phyloP scores from a whole-genome alignment of 2,888 invertebrate species.

The Spodoptera littoralis region DNA sequence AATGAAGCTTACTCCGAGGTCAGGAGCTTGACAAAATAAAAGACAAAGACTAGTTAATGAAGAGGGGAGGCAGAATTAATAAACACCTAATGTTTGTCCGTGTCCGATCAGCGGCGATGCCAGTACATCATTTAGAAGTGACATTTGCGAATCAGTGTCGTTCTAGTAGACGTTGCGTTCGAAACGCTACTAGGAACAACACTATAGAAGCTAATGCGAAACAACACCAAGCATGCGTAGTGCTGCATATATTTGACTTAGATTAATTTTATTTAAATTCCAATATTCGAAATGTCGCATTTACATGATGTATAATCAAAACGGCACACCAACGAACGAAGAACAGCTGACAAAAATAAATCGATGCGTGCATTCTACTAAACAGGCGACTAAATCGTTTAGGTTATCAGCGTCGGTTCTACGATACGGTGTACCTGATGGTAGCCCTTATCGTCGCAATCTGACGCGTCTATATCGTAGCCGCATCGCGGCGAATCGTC shows the following conservation, averaged over 20 bases:
- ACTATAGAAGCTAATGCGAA: slow-evolving; percentile 5
- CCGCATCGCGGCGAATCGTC: slow-evolving; percentile 84
- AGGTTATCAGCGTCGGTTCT: slow-evolving; percentile 80
- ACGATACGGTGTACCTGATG: slow-evolving; percentile 84
- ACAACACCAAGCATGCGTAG: slow-evolving; percentile 19
- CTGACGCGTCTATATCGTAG: slow-evolving; percentile 87
- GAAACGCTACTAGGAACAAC: background rate
- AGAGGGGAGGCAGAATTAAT: slow-evolving; percentile 72
- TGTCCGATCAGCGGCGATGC: slow-evolving; percentile 63
- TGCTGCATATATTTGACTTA: background rate
- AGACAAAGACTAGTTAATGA: slow-evolving; percentile 67
- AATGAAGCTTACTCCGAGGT: slow-evolving; percentile 59
- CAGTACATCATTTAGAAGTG: slow-evolving; percentile 66
- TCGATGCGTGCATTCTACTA: slow-evolving; percentile 86
- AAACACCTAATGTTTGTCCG: slow-evolving; percentile 68
- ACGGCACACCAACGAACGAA: slow-evolving; percentile 72
- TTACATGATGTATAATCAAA: slow-evolving; percentile 60
- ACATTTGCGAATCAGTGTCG: slow-evolving; percentile 54
- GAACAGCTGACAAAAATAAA: slow-evolving; percentile 83
- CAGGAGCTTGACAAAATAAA: slow-evolving; percentile 67
- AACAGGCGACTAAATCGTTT: slow-evolving; percentile 79
- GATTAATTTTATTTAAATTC: background rate
- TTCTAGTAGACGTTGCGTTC: background rate
- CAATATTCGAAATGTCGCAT: slow-evolving; percentile 61
- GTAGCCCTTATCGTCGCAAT: slow-evolving; percentile 86